A percentile compares a stretch with the other conserved stretches of the same genome.
Evolutionary conservation across 2,888 invertebrate genomes (phyloP).

Genomic region (Parnassius glacialis): DNA sequence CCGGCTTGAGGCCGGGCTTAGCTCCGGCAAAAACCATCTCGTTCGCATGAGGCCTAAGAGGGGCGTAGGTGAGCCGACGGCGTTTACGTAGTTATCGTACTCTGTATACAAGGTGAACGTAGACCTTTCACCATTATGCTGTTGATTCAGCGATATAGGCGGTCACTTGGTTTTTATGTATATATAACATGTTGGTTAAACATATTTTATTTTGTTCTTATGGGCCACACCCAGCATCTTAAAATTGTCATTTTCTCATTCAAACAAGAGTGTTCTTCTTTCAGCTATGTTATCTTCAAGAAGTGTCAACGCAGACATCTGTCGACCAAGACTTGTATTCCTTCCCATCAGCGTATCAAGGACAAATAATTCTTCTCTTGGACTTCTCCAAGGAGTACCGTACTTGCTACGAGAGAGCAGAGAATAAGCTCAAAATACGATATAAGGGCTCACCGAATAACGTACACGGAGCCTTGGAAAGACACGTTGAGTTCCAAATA

Average conservation of each 20-base stretch:
- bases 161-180: too few relatives aligned
- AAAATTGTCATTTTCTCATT: too few relatives aligned
- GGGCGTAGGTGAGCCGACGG: too few relatives aligned
- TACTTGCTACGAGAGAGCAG: constrained; percentile 40
- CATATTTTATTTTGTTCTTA: too few relatives aligned
- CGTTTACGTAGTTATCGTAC: too few relatives aligned
- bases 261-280: background rate
- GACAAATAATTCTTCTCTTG: constrained; percentile 37
- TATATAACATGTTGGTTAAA: too few relatives aligned
- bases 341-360: constrained; percentile 54
- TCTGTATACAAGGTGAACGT: too few relatives aligned
- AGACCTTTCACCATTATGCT: too few relatives aligned
- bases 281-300: constrained; percentile 55
- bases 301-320: constrained; percentile 47
- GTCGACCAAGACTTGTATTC: constrained; percentile 53
- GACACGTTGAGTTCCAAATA: constrained; percentile 47
- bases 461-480: constrained; percentile 37
- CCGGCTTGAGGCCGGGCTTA: too few relatives aligned
- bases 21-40: too few relatives aligned
- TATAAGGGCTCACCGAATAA: constrained; percentile 51
- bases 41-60: too few relatives aligned
- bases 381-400: constrained; percentile 31
- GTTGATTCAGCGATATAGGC: too few relatives aligned
- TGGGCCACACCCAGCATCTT: background rate
- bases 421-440: constrained; percentile 45